Percentiles rank a stretch among this genome's conserved stretches.
Conservation (phyloP, 2,888 invertebrate species). For the Scaeva pyrastri region DNA sequence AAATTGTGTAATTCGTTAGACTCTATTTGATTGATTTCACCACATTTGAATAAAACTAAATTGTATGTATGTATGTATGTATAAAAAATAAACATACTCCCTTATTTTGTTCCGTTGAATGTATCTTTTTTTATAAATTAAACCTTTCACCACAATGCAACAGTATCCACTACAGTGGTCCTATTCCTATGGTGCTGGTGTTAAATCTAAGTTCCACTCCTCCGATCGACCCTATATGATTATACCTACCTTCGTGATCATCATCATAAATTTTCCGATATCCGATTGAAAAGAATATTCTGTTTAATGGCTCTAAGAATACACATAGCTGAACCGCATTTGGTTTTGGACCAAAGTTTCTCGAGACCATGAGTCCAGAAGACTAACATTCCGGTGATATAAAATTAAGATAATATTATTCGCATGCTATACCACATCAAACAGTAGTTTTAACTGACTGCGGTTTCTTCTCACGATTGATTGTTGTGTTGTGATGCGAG, state of each 20-base stretch:
- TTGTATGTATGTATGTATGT: too few species aligned
- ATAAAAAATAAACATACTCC: too few species aligned
- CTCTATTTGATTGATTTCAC: too few species aligned
- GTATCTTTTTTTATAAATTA: constrained; percentile 18
- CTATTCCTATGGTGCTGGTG: background rate
- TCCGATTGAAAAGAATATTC: constrained; percentile 32
- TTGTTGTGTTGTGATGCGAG: constrained; percentile 37
- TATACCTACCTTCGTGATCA: constrained; percentile 51
- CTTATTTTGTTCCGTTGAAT: too few species aligned
- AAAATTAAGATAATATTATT: constrained; percentile 66
- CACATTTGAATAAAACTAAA: too few species aligned
- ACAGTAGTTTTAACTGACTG: constrained; percentile 33
- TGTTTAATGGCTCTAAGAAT: constrained; percentile 20
- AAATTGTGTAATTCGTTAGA: too few species aligned
- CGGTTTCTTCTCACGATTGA: constrained; percentile 63
- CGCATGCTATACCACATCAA: constrained; percentile 55
- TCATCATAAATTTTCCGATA: constrained; percentile 51
- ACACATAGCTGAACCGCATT: too few species aligned
- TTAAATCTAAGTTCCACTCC: constrained; percentile 4
- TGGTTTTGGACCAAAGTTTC: constrained; percentile 1
- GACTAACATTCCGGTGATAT: constrained; percentile 60
- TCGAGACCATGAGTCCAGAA: background rate
- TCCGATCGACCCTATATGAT: constrained; percentile 58
- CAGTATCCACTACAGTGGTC: constrained; percentile 1
- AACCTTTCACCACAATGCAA: background rate